phyloP scores from a whole-genome alignment of 1,140 invertebrate genomes.

The Rhagoletis zephyria region DNA sequence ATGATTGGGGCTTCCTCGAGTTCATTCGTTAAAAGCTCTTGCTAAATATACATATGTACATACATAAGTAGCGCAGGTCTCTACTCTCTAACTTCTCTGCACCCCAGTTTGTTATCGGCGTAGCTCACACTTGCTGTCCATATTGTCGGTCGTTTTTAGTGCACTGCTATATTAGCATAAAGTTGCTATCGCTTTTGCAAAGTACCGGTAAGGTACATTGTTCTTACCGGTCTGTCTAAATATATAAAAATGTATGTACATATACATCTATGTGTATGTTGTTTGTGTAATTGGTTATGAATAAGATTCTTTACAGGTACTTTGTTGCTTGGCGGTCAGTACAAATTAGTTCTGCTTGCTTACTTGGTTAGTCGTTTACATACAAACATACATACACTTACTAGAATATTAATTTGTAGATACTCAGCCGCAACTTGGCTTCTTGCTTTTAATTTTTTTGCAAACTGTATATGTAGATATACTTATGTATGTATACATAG shows the following conservation, averaged over 20 bases:
- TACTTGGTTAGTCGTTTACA: background rate
- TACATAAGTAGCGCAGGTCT: too few relatives aligned
- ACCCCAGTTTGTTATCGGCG: too few relatives aligned
- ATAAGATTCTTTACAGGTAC: background rate
- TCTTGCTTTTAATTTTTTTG: background rate
- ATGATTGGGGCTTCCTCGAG: too few relatives aligned
- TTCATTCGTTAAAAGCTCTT: too few relatives aligned
- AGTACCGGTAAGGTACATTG: conserved; percentile 4
- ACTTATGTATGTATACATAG: background rate
- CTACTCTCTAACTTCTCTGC: too few relatives aligned
- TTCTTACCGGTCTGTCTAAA: background rate
- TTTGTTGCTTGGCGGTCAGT: background rate
- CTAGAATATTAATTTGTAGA: background rate
- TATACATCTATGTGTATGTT: background rate
- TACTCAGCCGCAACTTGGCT: background rate
- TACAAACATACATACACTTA: background rate
- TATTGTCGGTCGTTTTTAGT: background rate
- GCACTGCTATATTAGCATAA: background rate
- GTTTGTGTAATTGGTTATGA: background rate
- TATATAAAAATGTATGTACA: background rate
- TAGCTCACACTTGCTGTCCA: background rate
- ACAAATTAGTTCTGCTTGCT: conserved; percentile 36
- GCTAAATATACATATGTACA: too few relatives aligned
- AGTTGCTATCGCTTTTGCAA: background rate
- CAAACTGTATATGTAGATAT: too few relatives aligned